phyloP scores from a whole-genome alignment of 2,113 vertebrate genomes.

The Okapia johnstoni region DNA sequence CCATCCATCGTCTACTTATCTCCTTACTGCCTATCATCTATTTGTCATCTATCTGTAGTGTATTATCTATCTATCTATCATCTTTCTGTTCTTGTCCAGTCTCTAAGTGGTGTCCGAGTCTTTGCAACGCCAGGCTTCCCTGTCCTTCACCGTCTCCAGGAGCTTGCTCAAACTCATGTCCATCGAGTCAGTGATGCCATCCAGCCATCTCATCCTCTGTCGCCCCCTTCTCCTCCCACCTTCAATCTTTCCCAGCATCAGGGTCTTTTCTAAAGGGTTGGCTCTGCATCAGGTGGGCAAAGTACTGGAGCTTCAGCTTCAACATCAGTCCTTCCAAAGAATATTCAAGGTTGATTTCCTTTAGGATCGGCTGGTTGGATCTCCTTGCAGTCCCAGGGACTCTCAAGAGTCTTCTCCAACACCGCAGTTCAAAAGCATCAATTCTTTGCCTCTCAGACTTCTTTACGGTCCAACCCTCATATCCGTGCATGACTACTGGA shows the following conservation, averaged over 20 bases:
- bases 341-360: background rate
- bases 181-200: background rate
- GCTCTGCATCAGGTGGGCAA: background rate
- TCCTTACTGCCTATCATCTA: too few species aligned
- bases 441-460: background rate
- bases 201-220: background rate
- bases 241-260: background rate
- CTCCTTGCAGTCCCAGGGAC: background rate
- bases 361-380: background rate
- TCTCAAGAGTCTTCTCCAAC: background rate
- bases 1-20: accelerated
- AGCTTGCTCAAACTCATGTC: background rate
- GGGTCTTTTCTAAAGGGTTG: background rate
- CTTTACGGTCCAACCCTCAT: background rate
- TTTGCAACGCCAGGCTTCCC: background rate
- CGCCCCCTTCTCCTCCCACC: background rate
- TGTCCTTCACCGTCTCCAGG: background rate
- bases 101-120: background rate
- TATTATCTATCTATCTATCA: background rate
- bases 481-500: background rate
- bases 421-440: background rate
- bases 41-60: too few species aligned
- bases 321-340: background rate
- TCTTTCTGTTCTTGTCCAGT: background rate
- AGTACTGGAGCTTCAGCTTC: background rate